Percentiles rank a stretch among this genome's conserved stretches.
Conservation (phyloP, 2,797 vertebrate genomes). For the Poeciliopsis paucimaculata region DNA sequence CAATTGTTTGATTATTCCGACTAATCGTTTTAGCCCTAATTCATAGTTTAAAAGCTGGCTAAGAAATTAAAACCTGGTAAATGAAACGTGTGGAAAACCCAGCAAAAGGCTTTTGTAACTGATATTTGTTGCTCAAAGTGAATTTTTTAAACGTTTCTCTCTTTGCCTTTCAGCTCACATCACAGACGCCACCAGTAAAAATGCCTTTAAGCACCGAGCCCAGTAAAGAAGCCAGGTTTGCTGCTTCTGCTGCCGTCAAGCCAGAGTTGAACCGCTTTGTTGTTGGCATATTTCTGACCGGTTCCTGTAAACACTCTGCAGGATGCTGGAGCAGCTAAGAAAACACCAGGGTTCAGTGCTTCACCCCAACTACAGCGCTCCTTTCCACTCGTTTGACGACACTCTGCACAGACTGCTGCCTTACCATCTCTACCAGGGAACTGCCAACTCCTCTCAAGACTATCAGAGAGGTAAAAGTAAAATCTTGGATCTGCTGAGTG, state of each 20-base stretch:
- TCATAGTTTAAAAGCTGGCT: not conserved
- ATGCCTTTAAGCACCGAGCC: constrained; percentile 87
- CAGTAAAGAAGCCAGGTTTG: constrained; percentile 93
- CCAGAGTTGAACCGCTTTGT: not conserved
- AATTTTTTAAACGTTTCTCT: constrained; percentile 9
- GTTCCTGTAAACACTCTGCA: constrained; percentile 52
- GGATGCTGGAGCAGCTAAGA: constrained; percentile 93
- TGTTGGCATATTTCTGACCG: constrained; percentile 9
- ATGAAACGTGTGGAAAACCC: not conserved
- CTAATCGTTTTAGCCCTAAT: no score
- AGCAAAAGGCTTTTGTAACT: not conserved
- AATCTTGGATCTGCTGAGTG: not conserved
- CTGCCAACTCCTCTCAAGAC: constrained; percentile 85
- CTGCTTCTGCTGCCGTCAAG: constrained; percentile 6
- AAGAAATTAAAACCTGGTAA: not conserved
- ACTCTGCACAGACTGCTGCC: constrained; percentile 88
- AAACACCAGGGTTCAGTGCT: constrained; percentile 92
- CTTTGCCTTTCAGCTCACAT: constrained; percentile 28
- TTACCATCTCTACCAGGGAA: constrained; percentile 96
- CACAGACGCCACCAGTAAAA: constrained; percentile 83
- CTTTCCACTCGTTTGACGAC: constrained; percentile 90
- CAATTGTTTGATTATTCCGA: no score
- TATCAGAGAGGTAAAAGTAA: constrained; percentile 83
- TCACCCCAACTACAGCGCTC: constrained; percentile 90
- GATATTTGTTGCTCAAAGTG: not conserved